These are phyloP conservation scores for Caligus rogercresseyi DNA, from an alignment of 1,140 invertebrate genomes.

Conservation along the genomic window DNA sequence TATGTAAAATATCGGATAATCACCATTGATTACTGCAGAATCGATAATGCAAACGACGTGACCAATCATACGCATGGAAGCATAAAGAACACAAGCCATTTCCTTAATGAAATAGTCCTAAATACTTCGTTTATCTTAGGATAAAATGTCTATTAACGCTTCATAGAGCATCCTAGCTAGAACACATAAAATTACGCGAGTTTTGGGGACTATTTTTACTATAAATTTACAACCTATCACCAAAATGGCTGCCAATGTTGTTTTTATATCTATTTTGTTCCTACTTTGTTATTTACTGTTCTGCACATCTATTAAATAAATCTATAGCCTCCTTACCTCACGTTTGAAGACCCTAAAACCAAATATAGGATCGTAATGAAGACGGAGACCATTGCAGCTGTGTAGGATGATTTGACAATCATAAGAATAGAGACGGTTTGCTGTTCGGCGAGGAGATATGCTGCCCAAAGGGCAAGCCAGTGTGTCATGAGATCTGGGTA, in stretches of 20 bases:
- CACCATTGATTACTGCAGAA: neutral
- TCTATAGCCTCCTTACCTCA: constrained; percentile 52
- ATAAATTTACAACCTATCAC: too few species aligned
- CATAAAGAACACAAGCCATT: neutral
- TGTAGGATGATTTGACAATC: constrained; percentile 54
- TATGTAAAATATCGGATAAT: neutral
- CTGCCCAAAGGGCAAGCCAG: constrained; percentile 31
- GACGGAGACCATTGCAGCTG: constrained; percentile 50
- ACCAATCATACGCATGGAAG: too few species aligned
- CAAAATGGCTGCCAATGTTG: too few species aligned
- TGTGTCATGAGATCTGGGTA: constrained; percentile 13
- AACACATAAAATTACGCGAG: too few species aligned
- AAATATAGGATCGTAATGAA: constrained; percentile 43
- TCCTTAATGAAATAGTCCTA: neutral
- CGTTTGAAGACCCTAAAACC: constrained; percentile 53
- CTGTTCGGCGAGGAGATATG: constrained; percentile 56
- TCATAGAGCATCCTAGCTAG: too few species aligned
- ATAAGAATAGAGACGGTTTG: constrained; percentile 59
- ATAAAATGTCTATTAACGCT: too few species aligned
- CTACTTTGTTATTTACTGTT: too few species aligned
- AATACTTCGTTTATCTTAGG: too few species aligned
- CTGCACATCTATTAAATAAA: too few species aligned
- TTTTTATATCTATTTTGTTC: too few species aligned
- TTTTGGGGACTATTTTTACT: too few species aligned
- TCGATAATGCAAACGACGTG: too few species aligned